Conservation (phyloP, 2,113 vertebrate species). For the Coturnix japonica region DNA sequence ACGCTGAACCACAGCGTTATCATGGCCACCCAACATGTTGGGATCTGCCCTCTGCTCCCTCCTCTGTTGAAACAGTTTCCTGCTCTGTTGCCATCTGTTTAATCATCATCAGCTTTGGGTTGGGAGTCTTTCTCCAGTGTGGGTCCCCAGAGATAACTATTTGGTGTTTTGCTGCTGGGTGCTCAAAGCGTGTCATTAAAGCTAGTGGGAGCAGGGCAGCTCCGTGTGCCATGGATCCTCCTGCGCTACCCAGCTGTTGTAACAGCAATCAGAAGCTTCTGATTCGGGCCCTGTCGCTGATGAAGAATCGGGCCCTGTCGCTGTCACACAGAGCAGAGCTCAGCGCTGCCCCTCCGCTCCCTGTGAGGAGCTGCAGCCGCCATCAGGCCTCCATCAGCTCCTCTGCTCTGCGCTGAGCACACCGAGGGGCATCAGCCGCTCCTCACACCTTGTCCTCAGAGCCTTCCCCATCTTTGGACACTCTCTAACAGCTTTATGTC, state of each 20-base stretch:
- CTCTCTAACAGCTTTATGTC: no score
- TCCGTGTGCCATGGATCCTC: not conserved
- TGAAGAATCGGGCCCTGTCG: no score
- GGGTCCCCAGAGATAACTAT: not conserved
- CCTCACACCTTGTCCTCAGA: no score
- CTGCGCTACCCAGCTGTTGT: not conserved
- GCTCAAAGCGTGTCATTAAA: accelerated
- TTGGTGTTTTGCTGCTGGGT: accelerated
- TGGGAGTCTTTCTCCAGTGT: not conserved
- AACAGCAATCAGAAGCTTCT: not conserved
- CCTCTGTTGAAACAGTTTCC: slow-evolving; percentile 34
- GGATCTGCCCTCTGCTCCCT: slow-evolving; percentile 52
- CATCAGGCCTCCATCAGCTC: no score
- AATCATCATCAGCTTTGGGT: not conserved
- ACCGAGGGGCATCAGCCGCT: no score
- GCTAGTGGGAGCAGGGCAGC: accelerated
- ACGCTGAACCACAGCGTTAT: not conserved
- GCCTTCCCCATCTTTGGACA: no score
- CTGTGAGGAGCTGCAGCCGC: not conserved
- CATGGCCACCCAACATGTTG: not conserved
- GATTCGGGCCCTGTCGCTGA: no score
- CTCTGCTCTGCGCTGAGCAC: no score
- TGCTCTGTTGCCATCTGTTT: not conserved
- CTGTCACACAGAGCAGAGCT: not conserved
- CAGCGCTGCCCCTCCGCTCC: not conserved